These are phyloP conservation scores for Idaea biselata DNA, from an alignment of 2,888 invertebrate genomes.

Conservation along the genomic window DNA sequence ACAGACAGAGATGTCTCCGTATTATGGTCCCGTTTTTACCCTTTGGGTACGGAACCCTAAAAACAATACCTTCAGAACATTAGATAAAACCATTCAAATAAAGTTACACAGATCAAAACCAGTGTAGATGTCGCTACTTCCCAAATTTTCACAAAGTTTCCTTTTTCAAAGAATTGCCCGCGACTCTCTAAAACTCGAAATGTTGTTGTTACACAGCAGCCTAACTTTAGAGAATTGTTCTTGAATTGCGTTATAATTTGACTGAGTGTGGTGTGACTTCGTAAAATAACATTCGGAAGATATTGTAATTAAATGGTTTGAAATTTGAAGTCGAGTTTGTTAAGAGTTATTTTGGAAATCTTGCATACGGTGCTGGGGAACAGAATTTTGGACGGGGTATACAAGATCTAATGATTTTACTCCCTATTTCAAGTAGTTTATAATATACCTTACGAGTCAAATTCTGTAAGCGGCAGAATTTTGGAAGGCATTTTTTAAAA, in stretches of 20 bases:
- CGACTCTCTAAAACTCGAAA: neutral
- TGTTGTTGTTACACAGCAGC: neutral
- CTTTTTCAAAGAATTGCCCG: neutral
- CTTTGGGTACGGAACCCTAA: no score
- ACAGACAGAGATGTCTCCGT: no score
- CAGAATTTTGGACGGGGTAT: no score
- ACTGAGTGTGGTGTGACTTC: neutral
- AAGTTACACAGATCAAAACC: neutral
- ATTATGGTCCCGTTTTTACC: no score
- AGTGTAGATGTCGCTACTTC: neutral
- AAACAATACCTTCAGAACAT: neutral
- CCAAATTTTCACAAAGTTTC: neutral
- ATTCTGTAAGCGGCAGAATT: no score
- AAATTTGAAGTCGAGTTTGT: neutral
- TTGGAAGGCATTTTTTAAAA: no score
- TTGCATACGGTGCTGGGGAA: neutral
- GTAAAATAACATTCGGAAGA: neutral
- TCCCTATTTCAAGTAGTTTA: no score
- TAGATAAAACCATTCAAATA: neutral
- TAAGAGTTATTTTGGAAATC: neutral
- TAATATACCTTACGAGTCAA: no score
- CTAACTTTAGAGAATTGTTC: neutral
- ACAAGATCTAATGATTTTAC: no score
- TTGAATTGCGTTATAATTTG: conserved; percentile 4
- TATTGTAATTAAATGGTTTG: neutral